Conservation (phyloP, 2,113 vertebrate genomes). For the Herpetotheres cachinnans region DNA sequence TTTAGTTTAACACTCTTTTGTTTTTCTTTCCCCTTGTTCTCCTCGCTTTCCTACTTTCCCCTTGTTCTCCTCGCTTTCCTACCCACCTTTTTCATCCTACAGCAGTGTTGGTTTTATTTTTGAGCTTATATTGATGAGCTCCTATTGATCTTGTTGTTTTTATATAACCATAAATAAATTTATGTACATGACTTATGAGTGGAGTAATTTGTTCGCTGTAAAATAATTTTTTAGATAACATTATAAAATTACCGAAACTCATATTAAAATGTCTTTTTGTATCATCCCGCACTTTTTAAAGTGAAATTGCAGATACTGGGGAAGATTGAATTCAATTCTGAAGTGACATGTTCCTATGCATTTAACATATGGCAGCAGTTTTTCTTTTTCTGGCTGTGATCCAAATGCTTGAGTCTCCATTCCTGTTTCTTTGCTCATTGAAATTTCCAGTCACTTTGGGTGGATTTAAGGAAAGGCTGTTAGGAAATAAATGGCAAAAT, state of each 20-base stretch:
- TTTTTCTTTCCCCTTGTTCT: not conserved
- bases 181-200: not conserved
- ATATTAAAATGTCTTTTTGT: not conserved
- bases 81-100: not conserved
- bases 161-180: not conserved
- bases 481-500: not conserved
- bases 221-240: not conserved
- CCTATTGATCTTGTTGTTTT: not conserved
- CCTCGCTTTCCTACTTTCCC: not conserved
- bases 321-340: not conserved
- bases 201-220: not conserved
- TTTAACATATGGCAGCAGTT: slow-evolving; percentile 15
- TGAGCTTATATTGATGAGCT: not conserved
- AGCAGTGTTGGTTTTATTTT: not conserved
- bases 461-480: not conserved
- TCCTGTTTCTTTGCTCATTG: not conserved
- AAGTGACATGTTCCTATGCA: not conserved
- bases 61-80: not conserved
- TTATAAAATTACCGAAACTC: not conserved
- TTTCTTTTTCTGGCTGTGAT: slow-evolving; percentile 1
- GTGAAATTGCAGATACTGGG: not conserved
- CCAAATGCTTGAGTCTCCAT: not conserved
- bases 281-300: not conserved
- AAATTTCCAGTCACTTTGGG: not conserved
- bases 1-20: not conserved